These are phyloP conservation scores for Ectemnius cavifrons DNA, from an alignment of 2,888 invertebrate species.

Conservation along the genomic window DNA sequence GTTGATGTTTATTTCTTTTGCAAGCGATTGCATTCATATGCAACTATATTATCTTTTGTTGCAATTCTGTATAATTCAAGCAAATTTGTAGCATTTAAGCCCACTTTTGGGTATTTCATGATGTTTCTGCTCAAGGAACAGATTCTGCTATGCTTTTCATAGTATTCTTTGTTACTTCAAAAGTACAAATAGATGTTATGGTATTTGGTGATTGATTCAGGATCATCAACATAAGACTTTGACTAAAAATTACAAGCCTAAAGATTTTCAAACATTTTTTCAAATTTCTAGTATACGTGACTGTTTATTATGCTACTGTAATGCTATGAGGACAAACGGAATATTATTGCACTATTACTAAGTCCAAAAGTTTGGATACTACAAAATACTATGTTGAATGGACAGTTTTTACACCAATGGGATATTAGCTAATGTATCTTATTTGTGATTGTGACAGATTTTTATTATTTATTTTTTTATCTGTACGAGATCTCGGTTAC, in stretches of 20 bases:
- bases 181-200: constrained; percentile 62
- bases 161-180: constrained; percentile 53
- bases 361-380: constrained; percentile 52
- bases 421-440: constrained; percentile 36
- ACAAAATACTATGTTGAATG: constrained; percentile 45
- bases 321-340: constrained; percentile 30
- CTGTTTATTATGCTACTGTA: constrained; percentile 37
- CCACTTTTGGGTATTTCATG: constrained; percentile 30
- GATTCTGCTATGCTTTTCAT: constrained; percentile 44
- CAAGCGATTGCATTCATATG: constrained; percentile 38
- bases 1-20: constrained; percentile 45
- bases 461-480: constrained; percentile 49
- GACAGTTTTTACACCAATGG: constrained; percentile 26
- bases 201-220: constrained; percentile 46
- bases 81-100: constrained; percentile 33
- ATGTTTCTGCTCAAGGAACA: constrained; percentile 29
- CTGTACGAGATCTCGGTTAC: constrained; percentile 33
- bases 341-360: constrained; percentile 40
- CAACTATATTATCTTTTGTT: constrained; percentile 33
- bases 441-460: constrained; percentile 49
- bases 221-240: constrained; percentile 52
- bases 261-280: constrained; percentile 44
- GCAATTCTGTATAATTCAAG: constrained; percentile 36
- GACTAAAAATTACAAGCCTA: constrained; percentile 54
- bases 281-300: constrained; percentile 48